Conservation (phyloP, 2,797 vertebrate genomes). For the Microctenopoma stevenorrisi region DNA sequence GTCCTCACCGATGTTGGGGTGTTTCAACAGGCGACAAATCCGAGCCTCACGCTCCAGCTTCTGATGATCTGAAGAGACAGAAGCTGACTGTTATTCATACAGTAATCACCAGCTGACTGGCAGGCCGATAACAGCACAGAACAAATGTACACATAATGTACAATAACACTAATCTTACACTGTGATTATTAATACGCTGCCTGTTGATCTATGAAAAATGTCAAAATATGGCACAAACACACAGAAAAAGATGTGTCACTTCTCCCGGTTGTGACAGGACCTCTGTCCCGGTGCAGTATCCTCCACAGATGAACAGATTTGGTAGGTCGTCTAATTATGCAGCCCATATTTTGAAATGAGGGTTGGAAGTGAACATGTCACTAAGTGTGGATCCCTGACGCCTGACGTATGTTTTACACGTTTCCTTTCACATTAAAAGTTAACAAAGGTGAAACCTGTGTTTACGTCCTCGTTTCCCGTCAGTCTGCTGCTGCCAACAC, state of each 20-base stretch:
- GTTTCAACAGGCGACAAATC: conserved; percentile 97
- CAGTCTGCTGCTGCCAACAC: not conserved
- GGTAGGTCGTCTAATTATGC: no score
- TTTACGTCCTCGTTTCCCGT: not conserved
- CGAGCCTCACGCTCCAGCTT: conserved; percentile 97
- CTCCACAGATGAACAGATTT: no score
- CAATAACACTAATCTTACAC: no score
- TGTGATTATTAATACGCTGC: no score
- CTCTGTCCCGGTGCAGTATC: no score
- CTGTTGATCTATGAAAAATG: not conserved
- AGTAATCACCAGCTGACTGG: not conserved
- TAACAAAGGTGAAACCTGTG: no score
- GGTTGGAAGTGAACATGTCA: no score
- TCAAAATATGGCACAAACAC: conserved; percentile 4
- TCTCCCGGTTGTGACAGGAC: no score
- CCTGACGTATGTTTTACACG: not conserved
- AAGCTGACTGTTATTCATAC: not conserved
- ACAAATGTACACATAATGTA: no score
- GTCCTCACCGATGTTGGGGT: conserved; percentile 93
- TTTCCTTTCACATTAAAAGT: no score
- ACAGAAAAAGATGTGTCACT: not conserved
- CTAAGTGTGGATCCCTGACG: not conserved
- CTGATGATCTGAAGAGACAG: conserved; percentile 90
- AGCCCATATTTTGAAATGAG: no score
- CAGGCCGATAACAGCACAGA: not conserved